Percentiles rank a stretch among this genome's conserved stretches.
Evolutionary conservation across 2,113 vertebrate genomes (phyloP).

Genomic region (Cyphomyrus discorhynchus): DNA sequence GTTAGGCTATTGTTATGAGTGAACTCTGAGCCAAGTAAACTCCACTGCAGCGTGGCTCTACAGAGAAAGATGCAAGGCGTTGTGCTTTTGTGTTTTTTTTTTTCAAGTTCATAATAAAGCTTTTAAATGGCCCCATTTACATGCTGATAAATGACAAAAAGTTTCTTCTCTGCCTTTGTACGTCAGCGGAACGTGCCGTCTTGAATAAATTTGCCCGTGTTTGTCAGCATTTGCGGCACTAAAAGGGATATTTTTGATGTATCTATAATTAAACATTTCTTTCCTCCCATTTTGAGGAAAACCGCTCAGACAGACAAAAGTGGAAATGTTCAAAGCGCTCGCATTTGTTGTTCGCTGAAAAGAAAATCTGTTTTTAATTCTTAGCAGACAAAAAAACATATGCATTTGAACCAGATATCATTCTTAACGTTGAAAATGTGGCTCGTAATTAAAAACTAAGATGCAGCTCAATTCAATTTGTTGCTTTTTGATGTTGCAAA

Average conservation of each 20-base stretch:
- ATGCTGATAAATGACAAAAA: background rate
- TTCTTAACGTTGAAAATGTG: background rate
- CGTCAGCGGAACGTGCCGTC: background rate
- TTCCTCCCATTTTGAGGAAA: background rate
- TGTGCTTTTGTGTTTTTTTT: background rate
- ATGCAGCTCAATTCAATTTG: slow-evolving; percentile 17
- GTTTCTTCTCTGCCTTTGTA: background rate
- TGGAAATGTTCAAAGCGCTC: background rate
- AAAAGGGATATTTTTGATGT: background rate
- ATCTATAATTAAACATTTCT: slow-evolving; percentile 1
- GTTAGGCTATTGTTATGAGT: too few species aligned
- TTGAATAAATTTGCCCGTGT: background rate
- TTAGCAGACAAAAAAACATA: background rate
- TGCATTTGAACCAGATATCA: slow-evolving; percentile 10
- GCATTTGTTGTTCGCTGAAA: background rate
- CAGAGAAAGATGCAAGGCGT: background rate
- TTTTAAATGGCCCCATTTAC: background rate
- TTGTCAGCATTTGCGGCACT: background rate
- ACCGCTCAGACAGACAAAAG: background rate
- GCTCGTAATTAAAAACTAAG: background rate
- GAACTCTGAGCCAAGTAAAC: background rate
- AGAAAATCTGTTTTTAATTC: slow-evolving; percentile 15
- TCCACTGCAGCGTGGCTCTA: background rate
- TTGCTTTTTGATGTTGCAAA: slow-evolving; percentile 22
- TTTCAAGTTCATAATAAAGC: background rate